Evolutionary conservation across 2,888 invertebrate genomes (phyloP), one percentile per base, ranked within the genome.

Genomic region (Epinotia nisella): DNA sequence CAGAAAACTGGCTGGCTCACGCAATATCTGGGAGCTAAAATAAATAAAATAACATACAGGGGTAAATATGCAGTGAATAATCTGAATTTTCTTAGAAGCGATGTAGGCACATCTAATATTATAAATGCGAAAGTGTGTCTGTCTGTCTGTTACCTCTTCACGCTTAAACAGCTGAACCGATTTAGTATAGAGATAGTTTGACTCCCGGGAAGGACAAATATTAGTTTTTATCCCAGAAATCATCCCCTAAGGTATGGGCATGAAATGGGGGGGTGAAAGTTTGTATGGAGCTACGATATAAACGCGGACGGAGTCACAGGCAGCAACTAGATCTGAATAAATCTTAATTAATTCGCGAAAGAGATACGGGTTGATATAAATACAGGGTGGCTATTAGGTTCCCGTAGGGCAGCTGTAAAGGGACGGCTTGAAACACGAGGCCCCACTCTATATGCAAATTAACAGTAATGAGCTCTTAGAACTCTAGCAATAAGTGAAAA

Each of bases 391-490:
- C 74, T 70, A 69, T 77, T 75, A 68, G 41, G 67, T 73, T 78
- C 77, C 76, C 75, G 56, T 72, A 79, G 76, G 74, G 59, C 58
- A 71, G 70, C n/a, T n/a, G n/a, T 64, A 41, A 64, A 77, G 75
- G 76, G 74, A 75, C 45, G 70, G 59, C 77, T 75, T 73, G 75
- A 69, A 80, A 78, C 78, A 78, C 76, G 76, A 74, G 78, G 77
- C 75, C 56, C 69, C 80, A 80, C 81, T 83, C 75, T 80, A 75
- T 82, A 85, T 85, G 83, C 79, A 85, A 84, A 85, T 82, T 79
- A 77, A 78, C 70, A 72, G 76, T 81, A 82, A 83, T 81, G 76
- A 80, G 78, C 67, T 77, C 70, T 17, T 68, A 76, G 74, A 71
- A 76, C 74, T 75, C 76, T 74, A 70, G 74, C 69, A 35, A 62